Base-by-base conservation (phyloP, 1,140 invertebrate species). In the Hyles vespertilio region DNA sequence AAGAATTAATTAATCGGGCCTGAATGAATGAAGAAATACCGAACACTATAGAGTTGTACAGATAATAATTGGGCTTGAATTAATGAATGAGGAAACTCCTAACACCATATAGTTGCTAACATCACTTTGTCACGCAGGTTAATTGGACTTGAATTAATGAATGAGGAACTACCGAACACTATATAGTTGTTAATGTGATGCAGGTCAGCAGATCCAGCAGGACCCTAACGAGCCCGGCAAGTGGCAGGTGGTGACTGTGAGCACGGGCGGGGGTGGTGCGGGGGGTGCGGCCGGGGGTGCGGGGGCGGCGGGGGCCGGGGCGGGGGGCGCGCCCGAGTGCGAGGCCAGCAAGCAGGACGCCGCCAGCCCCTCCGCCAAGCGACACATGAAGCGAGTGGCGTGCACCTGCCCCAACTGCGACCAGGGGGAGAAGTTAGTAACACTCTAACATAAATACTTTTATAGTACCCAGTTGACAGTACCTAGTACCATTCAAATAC, bases 371-470 rank as follows among this genome's bases (percentile, higher is more conserved):
- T 83, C 55, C 61, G 67, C 62, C 45, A 85, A 86, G 72, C 64
- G 80, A 44, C 59, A 84, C 57, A 72, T 84, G 75, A 86, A 97
- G 58, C 88, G 98, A 44, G 96, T 99, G 2, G 97, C 98, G 6
- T 99, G 98, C 84, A 98, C 97, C 0, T 99, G 98, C 89, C 98
- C 98, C 0, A 99, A 99, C 85, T 99, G 98, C 81, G 93, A 94
- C 50, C 96, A 97, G 71, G 95, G 95, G 2, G 96, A 98, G 77
- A 94, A 93, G 91, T 93, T 76, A 79, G 75, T 77, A 34, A 34
- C 12, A 34, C 3, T 40, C 12, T 2, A 5, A 40, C 36, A 40
- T 5, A 40, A 40, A 40, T 8, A 8, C 1, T 5, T 8, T 0
- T 22, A 22, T 22, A 2, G 22, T 22, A 22, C 22, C 22, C 22